phyloP scores from a whole-genome alignment of 2,113 vertebrate genomes.

The Columbina picui region DNA sequence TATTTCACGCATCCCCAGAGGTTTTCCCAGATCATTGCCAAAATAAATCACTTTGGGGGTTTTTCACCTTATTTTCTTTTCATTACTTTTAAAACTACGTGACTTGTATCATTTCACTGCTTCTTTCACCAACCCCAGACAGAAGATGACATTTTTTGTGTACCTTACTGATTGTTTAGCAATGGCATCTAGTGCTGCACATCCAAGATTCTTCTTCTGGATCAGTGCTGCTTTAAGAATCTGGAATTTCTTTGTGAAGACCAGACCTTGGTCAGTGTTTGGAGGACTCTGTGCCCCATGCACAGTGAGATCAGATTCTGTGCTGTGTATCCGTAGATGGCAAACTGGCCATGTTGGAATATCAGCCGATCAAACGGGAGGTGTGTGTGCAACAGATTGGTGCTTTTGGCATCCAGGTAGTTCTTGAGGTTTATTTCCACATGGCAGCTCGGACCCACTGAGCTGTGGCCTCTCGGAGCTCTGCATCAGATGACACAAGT shows the following conservation, averaged over 20 bases:
- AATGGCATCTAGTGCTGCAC: rapidly evolving
- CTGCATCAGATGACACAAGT: background rate
- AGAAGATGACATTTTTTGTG: background rate
- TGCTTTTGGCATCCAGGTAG: background rate
- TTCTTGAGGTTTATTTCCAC: background rate
- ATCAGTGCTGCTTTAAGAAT: background rate
- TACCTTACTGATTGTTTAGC: background rate
- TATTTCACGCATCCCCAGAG: background rate
- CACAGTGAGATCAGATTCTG: background rate
- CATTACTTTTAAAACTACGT: background rate
- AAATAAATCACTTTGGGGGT: rapidly evolving
- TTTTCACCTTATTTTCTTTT: background rate
- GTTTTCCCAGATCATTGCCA: background rate
- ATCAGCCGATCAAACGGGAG: background rate
- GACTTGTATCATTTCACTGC: background rate
- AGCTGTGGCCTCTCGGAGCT: background rate
- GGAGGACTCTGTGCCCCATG: background rate
- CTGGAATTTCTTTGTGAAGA: background rate
- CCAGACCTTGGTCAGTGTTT: background rate
- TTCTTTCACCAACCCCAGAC: background rate
- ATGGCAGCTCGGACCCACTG: background rate
- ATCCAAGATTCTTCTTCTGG: background rate
- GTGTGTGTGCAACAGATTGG: background rate
- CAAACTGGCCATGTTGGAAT: background rate
- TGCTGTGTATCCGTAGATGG: background rate